A percentile compares a stretch with the other conserved stretches of the same genome.
Evolutionary conservation across 1,140 invertebrate species (phyloP).

Genomic region (Pygmarrhopalites habei): DNA sequence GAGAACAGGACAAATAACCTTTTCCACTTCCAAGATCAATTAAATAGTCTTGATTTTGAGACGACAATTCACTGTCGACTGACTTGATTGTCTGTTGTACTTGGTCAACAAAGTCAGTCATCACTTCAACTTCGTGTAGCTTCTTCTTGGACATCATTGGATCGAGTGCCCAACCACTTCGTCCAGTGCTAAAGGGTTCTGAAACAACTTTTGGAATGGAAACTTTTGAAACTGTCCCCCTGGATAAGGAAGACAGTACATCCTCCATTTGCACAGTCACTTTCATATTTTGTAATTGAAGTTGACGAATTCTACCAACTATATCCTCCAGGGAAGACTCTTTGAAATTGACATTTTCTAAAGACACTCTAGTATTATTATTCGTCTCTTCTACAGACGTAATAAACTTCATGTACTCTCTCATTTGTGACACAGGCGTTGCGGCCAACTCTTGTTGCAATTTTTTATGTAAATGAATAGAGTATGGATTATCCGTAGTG

Average conservation of each 20-base stretch:
- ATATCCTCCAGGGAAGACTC: slow-evolving; percentile 39
- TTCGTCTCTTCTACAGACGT: no score
- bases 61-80: not conserved
- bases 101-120: slow-evolving; percentile 50
- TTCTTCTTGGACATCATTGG: slow-evolving; percentile 74
- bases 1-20: slow-evolving; percentile 68
- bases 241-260: no score
- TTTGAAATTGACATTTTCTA: slow-evolving; percentile 37
- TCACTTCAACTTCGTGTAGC: slow-evolving; percentile 65
- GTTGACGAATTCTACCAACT: slow-evolving; percentile 39
- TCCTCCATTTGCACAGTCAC: slow-evolving; percentile 3
- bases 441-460: no score
- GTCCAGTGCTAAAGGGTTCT: no score
- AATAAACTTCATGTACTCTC: no score
- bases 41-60: slow-evolving; percentile 43
- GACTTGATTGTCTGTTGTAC: slow-evolving; percentile 39
- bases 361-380: slow-evolving; percentile 42
- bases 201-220: no score
- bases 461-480: no score
- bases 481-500: no score
- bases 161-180: slow-evolving; percentile 16
- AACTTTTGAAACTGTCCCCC: no score
- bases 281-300: slow-evolving; percentile 43
- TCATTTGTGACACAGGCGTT: no score
- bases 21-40: slow-evolving; percentile 81